These are phyloP conservation scores for Buphagus erythrorhynchus DNA, from an alignment of 2,797 vertebrate species.

Conservation along the genomic window DNA sequence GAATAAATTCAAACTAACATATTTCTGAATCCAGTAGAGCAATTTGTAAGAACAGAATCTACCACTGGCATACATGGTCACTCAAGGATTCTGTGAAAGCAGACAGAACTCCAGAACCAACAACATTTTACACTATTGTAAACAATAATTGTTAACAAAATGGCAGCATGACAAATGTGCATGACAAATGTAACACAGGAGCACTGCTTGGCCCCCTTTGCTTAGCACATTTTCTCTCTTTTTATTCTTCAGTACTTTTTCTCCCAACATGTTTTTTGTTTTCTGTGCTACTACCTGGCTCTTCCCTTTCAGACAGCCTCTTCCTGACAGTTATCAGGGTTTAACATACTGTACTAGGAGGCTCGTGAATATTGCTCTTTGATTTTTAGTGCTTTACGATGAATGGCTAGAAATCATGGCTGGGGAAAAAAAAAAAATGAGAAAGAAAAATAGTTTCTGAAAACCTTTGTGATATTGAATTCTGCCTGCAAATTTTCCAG, in stretches of 20 bases:
- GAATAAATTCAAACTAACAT: slow-evolving; percentile 36
- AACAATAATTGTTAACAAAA: slow-evolving; percentile 60
- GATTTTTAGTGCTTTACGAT: slow-evolving; percentile 70
- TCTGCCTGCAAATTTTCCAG: slow-evolving; percentile 44
- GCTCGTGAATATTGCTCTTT: slow-evolving; percentile 77
- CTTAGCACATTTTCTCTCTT: slow-evolving; percentile 30
- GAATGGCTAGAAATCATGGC: slow-evolving; percentile 59
- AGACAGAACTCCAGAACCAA: background rate
- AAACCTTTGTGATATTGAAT: slow-evolving; percentile 54
- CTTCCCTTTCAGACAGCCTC: slow-evolving; percentile 61
- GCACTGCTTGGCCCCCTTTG: slow-evolving; percentile 10
- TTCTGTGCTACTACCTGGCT: slow-evolving; percentile 58
- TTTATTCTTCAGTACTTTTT: slow-evolving; percentile 55
- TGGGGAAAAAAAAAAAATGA: background rate
- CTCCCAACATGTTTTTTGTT: slow-evolving; percentile 53
- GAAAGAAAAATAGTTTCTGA: slow-evolving; percentile 38
- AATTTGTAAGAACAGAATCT: slow-evolving; percentile 4
- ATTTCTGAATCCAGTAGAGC: slow-evolving; percentile 8
- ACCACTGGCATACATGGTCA: slow-evolving; percentile 17
- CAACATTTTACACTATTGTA: background rate
- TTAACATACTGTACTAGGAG: slow-evolving; percentile 73
- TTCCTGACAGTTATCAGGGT: slow-evolving; percentile 72
- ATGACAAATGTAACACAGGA: slow-evolving; percentile 20
- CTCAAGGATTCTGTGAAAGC: slow-evolving; percentile 2
- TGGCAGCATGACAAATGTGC: slow-evolving; percentile 54